Evolutionary conservation across 2,113 vertebrate genomes (phyloP).

Genomic region (Calyptommatus sinebrachiatus): DNA sequence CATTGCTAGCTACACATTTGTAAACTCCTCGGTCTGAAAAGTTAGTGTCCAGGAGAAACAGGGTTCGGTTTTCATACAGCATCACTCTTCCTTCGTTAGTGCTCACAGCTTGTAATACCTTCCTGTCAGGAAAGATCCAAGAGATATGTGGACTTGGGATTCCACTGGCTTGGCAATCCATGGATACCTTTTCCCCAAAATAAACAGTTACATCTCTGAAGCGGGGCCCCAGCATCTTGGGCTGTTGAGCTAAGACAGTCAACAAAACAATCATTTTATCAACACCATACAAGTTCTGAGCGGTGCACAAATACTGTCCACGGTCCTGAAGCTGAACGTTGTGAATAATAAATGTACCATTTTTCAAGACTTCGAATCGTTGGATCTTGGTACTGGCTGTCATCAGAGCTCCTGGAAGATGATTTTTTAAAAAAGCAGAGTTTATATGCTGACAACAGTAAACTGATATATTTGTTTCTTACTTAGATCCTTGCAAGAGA

Average conservation of each 20-base stretch:
- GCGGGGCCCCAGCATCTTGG: slow-evolving; percentile 72
- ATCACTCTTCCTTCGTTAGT: slow-evolving; percentile 62
- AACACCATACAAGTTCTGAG: slow-evolving; percentile 78
- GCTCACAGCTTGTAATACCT: slow-evolving; percentile 58
- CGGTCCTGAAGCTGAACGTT: slow-evolving; percentile 76
- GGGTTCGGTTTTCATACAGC: slow-evolving; percentile 75
- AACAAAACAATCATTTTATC: slow-evolving; percentile 74
- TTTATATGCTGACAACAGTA: too few species aligned
- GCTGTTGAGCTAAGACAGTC: slow-evolving; percentile 74
- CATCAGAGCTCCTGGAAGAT: slow-evolving; percentile 75
- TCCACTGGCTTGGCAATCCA: slow-evolving; percentile 82
- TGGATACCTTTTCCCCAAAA: slow-evolving; percentile 73
- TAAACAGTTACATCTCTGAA: slow-evolving; percentile 77
- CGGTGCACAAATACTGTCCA: slow-evolving; percentile 85
- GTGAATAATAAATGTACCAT: slow-evolving; percentile 83
- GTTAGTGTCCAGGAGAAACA: slow-evolving; percentile 73
- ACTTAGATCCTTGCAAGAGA: not conserved
- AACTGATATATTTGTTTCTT: not conserved
- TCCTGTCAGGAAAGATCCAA: slow-evolving; percentile 84
- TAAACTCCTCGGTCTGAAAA: slow-evolving; percentile 83
- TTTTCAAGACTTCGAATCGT: slow-evolving; percentile 82
- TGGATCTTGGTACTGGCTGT: slow-evolving; percentile 75
- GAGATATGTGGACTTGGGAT: slow-evolving; percentile 77
- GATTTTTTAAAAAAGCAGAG: not conserved
- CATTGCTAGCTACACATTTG: slow-evolving; percentile 83